Base-by-base conservation (phyloP, 1,140 invertebrate species). In the Drosophila tani region DNA sequence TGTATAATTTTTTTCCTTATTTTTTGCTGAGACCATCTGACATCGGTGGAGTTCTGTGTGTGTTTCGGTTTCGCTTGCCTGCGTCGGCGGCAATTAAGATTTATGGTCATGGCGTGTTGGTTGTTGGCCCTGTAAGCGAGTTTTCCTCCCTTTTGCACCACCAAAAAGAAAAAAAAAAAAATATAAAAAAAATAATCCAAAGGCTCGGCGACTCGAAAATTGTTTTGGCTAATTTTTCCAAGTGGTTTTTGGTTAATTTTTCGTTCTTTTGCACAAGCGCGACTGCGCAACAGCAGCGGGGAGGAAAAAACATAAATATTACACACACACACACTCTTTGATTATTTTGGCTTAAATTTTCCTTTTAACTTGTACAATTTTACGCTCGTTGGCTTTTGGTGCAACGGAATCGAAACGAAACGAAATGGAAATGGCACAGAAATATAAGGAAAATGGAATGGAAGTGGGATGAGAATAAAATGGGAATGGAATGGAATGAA, bases 41-140 rank as follows among this genome's bases (percentile, higher is more conserved):
- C 64, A 46, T 67, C 64, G 65, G 27, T 49, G 56, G 53, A 15
- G 14, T 56, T 55, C 15, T 29, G 17, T 35, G 32, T 50, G 24
- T 38, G 47, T 32, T 47, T 57, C 50, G 64, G 85, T 85, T 85
- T 75, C 85, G 85, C 75, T 90, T 90, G 85, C 85, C 79, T 91
- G 85, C 82, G 75, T 45, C 65, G 79, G 67, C 65, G 75, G 70
- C 85, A 90, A 90, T 90, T 82, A 90, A 90, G 85, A 90, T 90
- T 90, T 90, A 90, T 90, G 86, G 79, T 80, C 79, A 88, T 84
- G 77, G 81, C 84, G 85, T 87, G 83, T 53, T 80, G 67, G 80
- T 29, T 38, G 80, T 29, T 40, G 53, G 53, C 56, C 65, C 85
- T 79, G 74, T 73, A 82, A 68, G 63, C 71, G 43, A 43, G 40